Evolutionary conservation across 2,888 invertebrate genomes (phyloP), one percentile per base, ranked within the genome.

Genomic region (Oithona nana): DNA sequence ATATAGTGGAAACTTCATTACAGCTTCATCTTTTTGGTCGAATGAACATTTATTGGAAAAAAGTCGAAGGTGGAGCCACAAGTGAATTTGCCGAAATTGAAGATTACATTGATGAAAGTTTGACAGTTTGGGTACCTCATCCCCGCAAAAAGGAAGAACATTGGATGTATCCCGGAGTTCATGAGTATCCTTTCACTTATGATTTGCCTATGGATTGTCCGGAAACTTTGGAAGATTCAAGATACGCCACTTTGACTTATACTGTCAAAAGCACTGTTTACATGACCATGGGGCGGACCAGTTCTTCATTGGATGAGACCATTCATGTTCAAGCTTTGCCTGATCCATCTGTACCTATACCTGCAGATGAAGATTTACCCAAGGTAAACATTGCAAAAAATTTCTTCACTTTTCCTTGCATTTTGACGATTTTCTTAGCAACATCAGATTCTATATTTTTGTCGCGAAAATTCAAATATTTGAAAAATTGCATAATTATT

Each of bases 51-150:
- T 54, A 24, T 26, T 54, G 54, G 54, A 20, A 26, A 26, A 54
- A 54, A 26, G 26, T 54, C 13, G 54, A 54, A 6, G 54, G 54
- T 54, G 54, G 54, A 16, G 26, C 24, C 24, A 54, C 54, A 16
- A 20, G 16, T 24, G 54, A 54, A 26, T 54, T 24, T 24, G 26
- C 54, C 20, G 54, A 54, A 11, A 54, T 54, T 54, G 54, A 54
- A 26, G 54, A 54, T 26, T 54, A 54, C 26, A 20, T 54, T 3
- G 54, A 54, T 22, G 26, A 26, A 54, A 26, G 26, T 26, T 16
- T 54, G 24, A 54, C 54, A 24, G 54, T 54, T 54, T 54, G 54
- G 54, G 20, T 16, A 24, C 54, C 54, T 3, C 20, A 54, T 54
- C 54, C 54, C 26, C 22, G 26, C 2, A 54, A 54, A 26, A 54